Conservation (phyloP, 2,888 invertebrate genomes). For the Phortica magna region DNA sequence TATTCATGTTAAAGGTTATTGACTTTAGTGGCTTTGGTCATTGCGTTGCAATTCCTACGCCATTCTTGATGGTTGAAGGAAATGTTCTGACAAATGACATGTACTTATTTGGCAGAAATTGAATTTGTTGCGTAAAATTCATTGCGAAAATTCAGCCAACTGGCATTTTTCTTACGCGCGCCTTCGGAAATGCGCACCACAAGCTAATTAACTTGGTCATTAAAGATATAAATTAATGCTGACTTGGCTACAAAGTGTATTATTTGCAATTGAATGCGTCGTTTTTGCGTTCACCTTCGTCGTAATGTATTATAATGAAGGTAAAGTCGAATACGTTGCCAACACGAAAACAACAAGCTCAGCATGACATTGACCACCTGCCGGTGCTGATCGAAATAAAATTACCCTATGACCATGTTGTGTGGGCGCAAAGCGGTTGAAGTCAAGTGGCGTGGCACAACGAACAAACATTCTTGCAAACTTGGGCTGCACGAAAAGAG, state of each 20-base stretch:
- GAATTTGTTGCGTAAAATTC: neutral
- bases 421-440: neutral
- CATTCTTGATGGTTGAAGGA: neutral
- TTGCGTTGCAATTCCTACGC: too few relatives aligned
- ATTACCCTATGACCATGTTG: slow-evolving; percentile 10
- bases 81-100: slow-evolving; percentile 33
- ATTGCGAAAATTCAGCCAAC: neutral
- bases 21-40: too few relatives aligned
- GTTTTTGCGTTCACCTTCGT: neutral
- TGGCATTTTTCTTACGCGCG: neutral
- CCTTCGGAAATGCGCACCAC: neutral
- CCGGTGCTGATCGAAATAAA: slow-evolving; percentile 38
- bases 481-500: neutral
- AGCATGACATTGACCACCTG: slow-evolving; percentile 57
- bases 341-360: slow-evolving; percentile 36
- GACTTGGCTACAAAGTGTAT: slow-evolving; percentile 24
- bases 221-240: slow-evolving; percentile 53
- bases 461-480: neutral
- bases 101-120: slow-evolving; percentile 48
- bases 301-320: neutral
- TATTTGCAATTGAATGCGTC: slow-evolving; percentile 28
- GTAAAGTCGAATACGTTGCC: neutral
- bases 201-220: slow-evolving; percentile 61
- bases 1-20: too few relatives aligned
- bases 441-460: neutral